These are phyloP conservation scores for Cerastoderma edule DNA, from an alignment of 2,888 invertebrate genomes.

Conservation along the genomic window DNA sequence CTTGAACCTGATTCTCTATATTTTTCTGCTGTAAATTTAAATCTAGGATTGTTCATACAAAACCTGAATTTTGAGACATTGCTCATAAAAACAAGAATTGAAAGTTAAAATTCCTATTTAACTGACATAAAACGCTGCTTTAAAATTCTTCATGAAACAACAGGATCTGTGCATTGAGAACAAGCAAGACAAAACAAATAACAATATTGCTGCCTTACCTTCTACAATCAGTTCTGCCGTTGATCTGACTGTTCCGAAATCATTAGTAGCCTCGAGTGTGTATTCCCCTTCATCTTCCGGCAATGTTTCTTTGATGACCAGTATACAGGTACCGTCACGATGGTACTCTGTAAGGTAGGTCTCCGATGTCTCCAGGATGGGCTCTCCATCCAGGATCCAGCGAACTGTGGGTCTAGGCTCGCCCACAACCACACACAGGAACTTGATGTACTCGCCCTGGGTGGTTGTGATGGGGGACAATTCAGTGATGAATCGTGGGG, in stretches of 20 bases:
- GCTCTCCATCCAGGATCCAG: constrained; percentile 92
- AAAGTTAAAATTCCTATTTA: too few species aligned
- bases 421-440: constrained; percentile 77
- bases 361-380: constrained; percentile 84
- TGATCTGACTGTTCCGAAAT: constrained; percentile 96
- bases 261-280: constrained; percentile 96
- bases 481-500: constrained; percentile 69
- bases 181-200: too few species aligned
- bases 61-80: too few species aligned
- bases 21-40: too few species aligned
- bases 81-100: too few species aligned
- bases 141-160: too few species aligned
- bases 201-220: constrained; percentile 74
- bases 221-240: constrained; percentile 80
- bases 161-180: too few species aligned
- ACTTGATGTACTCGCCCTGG: constrained; percentile 73
- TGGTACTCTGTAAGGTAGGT: constrained; percentile 70
- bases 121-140: too few species aligned
- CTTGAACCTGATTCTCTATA: too few species aligned
- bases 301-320: constrained; percentile 96
- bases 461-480: constrained; percentile 68
- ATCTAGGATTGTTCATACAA: too few species aligned
- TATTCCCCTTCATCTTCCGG: constrained; percentile 98
- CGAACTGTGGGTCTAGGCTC: constrained; percentile 85
- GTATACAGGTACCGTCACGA: constrained; percentile 87